These are phyloP conservation scores for Stomorhina lunata DNA, from an alignment of 2,888 invertebrate genomes.

Conservation along the genomic window DNA sequence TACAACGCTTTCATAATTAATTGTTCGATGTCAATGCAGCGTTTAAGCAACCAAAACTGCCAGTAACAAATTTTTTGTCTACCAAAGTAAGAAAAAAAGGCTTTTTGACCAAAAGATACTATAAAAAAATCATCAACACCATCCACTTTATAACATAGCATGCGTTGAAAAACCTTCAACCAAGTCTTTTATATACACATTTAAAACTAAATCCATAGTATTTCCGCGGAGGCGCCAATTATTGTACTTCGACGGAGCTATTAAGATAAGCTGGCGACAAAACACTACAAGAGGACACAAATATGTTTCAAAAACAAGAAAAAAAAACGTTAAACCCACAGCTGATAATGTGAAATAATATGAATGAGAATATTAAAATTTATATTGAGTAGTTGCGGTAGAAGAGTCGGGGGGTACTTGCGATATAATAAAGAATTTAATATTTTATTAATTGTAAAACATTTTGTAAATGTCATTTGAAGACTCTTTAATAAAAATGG, in stretches of 20 bases:
- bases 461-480: conserved; percentile 43
- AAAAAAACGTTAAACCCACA: neutral
- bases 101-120: conserved; percentile 19
- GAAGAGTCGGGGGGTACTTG: neutral
- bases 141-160: neutral
- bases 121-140: neutral
- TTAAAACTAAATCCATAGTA: conserved; percentile 29
- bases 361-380: conserved; percentile 12
- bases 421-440: conserved; percentile 35
- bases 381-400: neutral
- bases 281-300: conserved; percentile 58
- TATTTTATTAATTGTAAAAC: conserved; percentile 63
- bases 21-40: conserved; percentile 64
- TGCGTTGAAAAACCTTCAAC: neutral
- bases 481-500: neutral
- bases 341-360: conserved; percentile 22
- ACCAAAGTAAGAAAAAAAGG: neutral
- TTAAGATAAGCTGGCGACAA: conserved; percentile 72
- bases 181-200: neutral
- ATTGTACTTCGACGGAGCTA: conserved; percentile 73
- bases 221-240: conserved; percentile 72
- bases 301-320: conserved; percentile 11
- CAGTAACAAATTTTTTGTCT: conserved; percentile 36
- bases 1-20: conserved; percentile 66
- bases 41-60: conserved; percentile 57